These are phyloP conservation scores for Paratilapia polleni DNA, from an alignment of 2,113 vertebrate genomes.

Conservation along the genomic window DNA sequence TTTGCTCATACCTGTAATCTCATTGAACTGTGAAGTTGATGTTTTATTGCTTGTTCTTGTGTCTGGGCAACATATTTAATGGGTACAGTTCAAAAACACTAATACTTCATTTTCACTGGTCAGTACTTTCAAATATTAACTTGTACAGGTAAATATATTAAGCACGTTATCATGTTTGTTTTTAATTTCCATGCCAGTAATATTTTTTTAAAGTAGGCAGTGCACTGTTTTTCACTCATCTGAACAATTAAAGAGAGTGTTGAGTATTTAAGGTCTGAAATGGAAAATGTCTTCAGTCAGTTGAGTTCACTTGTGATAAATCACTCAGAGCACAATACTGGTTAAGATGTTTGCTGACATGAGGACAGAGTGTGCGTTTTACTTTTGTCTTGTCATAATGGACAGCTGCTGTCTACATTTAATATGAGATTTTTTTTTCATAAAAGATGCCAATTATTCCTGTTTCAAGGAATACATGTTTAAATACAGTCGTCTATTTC, in stretches of 20 bases:
- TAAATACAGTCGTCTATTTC: slow-evolving; percentile 53
- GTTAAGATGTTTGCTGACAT: slow-evolving; percentile 44
- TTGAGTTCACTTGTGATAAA: slow-evolving; percentile 19
- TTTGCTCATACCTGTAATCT: slow-evolving; percentile 16
- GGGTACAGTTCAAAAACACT: slow-evolving; percentile 7
- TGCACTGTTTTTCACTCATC: slow-evolving; percentile 52
- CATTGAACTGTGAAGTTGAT: slow-evolving; percentile 75
- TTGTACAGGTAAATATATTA: slow-evolving; percentile 16
- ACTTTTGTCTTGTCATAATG: slow-evolving; percentile 50
- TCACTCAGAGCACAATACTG: slow-evolving; percentile 32
- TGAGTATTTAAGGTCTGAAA: slow-evolving; percentile 57
- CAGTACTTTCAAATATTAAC: slow-evolving; percentile 7
- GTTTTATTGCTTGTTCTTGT: neutral
- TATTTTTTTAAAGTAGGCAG: slow-evolving; percentile 29
- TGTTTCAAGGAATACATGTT: slow-evolving; percentile 84
- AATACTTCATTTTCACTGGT: slow-evolving; percentile 5
- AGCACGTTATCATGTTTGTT: neutral
- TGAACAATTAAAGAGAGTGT: slow-evolving; percentile 31
- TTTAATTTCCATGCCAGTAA: slow-evolving; percentile 44
- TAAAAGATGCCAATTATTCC: slow-evolving; percentile 79
- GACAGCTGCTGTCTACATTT: slow-evolving; percentile 72
- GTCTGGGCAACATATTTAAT: neutral
- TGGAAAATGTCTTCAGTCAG: slow-evolving; percentile 12
- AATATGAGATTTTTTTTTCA: slow-evolving; percentile 74
- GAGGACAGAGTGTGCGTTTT: slow-evolving; percentile 21